A percentile compares a stretch with the other conserved stretches of the same genome.
Evolutionary conservation across 1,140 invertebrate species (phyloP).

Genomic region (Gryllus bimaculatus): DNA sequence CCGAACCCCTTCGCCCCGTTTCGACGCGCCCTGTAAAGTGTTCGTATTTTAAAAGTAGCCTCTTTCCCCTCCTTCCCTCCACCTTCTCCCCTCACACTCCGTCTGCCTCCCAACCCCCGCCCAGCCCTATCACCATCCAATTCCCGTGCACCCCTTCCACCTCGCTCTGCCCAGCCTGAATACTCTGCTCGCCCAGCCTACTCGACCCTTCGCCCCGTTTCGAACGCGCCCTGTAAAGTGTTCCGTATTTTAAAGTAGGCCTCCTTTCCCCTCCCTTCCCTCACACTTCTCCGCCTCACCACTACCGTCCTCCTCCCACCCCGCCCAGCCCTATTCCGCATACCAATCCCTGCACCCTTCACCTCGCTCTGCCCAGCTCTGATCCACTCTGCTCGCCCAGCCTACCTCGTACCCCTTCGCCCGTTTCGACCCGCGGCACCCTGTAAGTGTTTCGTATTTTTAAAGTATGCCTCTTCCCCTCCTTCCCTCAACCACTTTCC

Average conservation of each 20-base stretch:
- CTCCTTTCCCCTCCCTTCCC: too few species aligned
- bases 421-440: too few species aligned
- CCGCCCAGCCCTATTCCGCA: too few species aligned
- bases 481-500: neutral
- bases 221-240: too few species aligned
- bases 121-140: slow-evolving; percentile 7
- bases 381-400: too few species aligned
- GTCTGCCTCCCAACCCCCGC: slow-evolving; percentile 8
- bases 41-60: neutral
- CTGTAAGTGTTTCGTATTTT: too few species aligned
- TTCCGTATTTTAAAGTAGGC: too few species aligned
- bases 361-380: neutral
- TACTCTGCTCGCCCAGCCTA: too few species aligned
- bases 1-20: neutral
- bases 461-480: too few species aligned
- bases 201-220: too few species aligned
- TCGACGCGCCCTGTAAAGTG: neutral
- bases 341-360: neutral
- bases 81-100: slow-evolving; percentile 4
- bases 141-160: neutral
- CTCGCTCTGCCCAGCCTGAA: neutral
- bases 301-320: neutral
- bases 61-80: neutral
- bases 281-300: too few species aligned
- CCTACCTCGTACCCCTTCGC: too few species aligned